Evolutionary conservation across 2,797 vertebrate genomes (phyloP).

Genomic region (Syngnathus rostellatus): DNA sequence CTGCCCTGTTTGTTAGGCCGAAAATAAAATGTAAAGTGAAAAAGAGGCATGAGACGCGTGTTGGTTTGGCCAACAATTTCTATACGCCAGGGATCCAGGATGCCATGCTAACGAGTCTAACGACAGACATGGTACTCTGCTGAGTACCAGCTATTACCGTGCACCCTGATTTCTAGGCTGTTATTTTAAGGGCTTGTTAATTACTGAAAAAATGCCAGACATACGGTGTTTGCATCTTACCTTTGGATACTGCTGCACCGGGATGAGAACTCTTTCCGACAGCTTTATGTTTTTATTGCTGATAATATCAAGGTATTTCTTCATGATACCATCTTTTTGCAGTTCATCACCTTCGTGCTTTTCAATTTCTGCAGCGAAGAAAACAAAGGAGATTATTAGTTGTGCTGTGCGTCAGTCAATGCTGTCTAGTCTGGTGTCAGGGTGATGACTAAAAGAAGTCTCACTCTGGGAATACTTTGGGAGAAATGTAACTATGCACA

Average conservation of each 20-base stretch:
- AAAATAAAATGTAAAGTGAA: slow-evolving; percentile 9
- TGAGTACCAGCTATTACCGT: not conserved
- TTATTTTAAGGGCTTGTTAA: not conserved
- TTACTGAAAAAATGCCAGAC: not conserved
- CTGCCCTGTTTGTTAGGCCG: slow-evolving; percentile 4
- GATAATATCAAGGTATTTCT: slow-evolving; percentile 98
- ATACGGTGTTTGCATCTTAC: slow-evolving; percentile 60
- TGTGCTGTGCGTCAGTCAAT: slow-evolving; percentile 17
- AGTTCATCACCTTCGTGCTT: slow-evolving; percentile 87
- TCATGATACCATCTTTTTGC: slow-evolving; percentile 89
- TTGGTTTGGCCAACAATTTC: not conserved
- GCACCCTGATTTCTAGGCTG: not conserved
- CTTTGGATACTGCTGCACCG: slow-evolving; percentile 98
- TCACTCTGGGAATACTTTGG: slow-evolving; percentile 16
- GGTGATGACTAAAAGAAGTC: not conserved
- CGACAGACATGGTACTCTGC: not conserved
- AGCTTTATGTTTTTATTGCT: slow-evolving; percentile 99
- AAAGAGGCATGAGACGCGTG: too few species aligned
- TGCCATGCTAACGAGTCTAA: not conserved
- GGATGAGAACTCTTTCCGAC: slow-evolving; percentile 93
- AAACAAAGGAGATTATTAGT: slow-evolving; percentile 16
- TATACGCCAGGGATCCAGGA: not conserved
- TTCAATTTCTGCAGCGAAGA: slow-evolving; percentile 82
- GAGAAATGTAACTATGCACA: slow-evolving; percentile 16
- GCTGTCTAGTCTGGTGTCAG: slow-evolving; percentile 9